These are phyloP conservation scores for Conomelus anceps DNA, from an alignment of 2,888 invertebrate species.

Conservation along the genomic window DNA sequence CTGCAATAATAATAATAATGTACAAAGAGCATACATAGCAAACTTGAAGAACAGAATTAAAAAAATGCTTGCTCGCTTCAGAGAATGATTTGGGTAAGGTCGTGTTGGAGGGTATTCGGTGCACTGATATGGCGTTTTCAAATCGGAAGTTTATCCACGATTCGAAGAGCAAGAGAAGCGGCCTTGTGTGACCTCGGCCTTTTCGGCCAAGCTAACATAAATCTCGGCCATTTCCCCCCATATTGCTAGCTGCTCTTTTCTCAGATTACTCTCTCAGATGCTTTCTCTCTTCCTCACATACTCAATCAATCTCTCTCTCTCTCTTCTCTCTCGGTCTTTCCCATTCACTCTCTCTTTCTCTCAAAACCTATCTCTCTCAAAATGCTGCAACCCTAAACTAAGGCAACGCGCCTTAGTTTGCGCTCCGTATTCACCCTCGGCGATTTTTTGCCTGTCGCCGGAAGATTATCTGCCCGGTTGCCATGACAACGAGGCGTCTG, in stretches of 20 bases:
- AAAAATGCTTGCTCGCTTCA: not conserved
- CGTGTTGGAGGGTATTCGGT: not conserved
- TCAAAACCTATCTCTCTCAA: not conserved
- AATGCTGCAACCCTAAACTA: not conserved
- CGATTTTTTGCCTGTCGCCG: conserved; percentile 2
- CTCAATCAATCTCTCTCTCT: not conserved
- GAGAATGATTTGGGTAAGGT: not conserved
- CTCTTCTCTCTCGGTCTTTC: not conserved
- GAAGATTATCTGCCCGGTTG: conserved; percentile 5
- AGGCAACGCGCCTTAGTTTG: not conserved
- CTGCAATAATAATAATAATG: too few species aligned
- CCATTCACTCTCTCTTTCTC: not conserved
- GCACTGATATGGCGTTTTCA: not conserved
- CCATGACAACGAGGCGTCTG: not conserved
- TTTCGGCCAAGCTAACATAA: not conserved
- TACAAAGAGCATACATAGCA: too few species aligned
- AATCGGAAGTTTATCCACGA: not conserved
- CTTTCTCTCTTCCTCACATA: not conserved
- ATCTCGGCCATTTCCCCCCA: not conserved
- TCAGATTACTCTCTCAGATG: not conserved
- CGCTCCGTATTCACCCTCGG: conserved; percentile 1
- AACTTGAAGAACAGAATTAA: too few species aligned
- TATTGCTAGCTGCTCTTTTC: not conserved
- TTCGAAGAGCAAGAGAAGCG: not conserved
- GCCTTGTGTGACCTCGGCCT: not conserved